These are phyloP conservation scores for Thripadectes ignobilis DNA, from an alignment of 2,797 vertebrate genomes.

Conservation along the genomic window DNA sequence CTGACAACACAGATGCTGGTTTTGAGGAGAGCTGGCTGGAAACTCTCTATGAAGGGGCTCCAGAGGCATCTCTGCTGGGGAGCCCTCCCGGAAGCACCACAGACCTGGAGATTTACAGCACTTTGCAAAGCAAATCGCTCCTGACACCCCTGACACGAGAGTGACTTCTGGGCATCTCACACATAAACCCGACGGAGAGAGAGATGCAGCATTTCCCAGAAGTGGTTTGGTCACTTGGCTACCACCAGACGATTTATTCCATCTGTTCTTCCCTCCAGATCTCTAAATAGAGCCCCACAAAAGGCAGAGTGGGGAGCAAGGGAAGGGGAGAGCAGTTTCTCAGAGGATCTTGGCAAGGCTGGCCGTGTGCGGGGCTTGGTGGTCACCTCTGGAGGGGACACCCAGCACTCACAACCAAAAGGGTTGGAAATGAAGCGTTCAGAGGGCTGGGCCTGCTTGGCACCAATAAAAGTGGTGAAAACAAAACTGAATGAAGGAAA, in stretches of 20 bases:
- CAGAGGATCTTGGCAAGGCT: background rate
- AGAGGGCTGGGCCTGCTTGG: background rate
- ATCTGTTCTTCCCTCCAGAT: background rate
- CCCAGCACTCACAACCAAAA: background rate
- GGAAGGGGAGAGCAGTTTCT: conserved; percentile 23
- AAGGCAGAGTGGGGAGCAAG: background rate
- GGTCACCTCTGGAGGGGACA: background rate
- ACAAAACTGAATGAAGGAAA: background rate
- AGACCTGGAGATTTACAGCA: conserved; percentile 15
- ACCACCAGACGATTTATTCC: conserved; percentile 50
- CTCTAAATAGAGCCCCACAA: background rate
- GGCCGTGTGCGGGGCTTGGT: rapidly evolving
- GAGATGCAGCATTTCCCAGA: conserved; percentile 37
- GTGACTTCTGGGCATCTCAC: background rate
- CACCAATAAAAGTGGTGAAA: background rate
- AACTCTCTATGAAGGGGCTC: background rate
- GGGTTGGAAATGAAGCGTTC: background rate
- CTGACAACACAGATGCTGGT: background rate
- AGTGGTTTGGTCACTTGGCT: background rate
- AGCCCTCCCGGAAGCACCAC: background rate
- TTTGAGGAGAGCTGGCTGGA: background rate
- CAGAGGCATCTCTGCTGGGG: background rate
- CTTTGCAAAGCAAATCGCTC: background rate
- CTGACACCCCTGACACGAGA: background rate
- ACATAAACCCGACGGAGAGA: background rate